These are phyloP conservation scores for Holothuria glaberrima DNA, from an alignment of 35 echinoderm and acorn worm genomes.

Conservation along the genomic window DNA sequence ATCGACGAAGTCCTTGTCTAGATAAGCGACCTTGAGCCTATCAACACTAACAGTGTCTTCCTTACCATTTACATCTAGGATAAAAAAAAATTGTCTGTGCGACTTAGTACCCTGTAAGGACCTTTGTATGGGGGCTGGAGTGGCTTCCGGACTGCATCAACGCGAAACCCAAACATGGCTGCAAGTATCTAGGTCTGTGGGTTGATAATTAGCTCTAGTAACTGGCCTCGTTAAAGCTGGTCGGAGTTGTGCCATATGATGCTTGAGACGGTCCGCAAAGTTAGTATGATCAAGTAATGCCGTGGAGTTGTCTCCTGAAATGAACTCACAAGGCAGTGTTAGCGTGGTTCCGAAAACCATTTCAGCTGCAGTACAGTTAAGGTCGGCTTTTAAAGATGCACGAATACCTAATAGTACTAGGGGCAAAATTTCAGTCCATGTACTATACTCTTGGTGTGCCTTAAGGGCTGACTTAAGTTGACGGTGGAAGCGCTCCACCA, in stretches of 20 bases:
- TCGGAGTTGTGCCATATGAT: slow-evolving; percentile 10
- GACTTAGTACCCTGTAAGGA: slow-evolving; percentile 50
- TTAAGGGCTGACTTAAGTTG: slow-evolving; percentile 72
- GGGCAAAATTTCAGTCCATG: slow-evolving; percentile 58
- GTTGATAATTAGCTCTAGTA: not conserved
- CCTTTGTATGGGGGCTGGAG: slow-evolving; percentile 62
- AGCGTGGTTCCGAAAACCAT: slow-evolving; percentile 68
- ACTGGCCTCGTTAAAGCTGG: not conserved
- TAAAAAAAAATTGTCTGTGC: slow-evolving; percentile 57
- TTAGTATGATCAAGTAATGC: not conserved
- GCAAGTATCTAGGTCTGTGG: slow-evolving; percentile 26
- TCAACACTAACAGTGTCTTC: slow-evolving; percentile 55
- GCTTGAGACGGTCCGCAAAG: slow-evolving; percentile 7
- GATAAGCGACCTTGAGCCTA: slow-evolving; percentile 47
- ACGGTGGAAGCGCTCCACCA: slow-evolving; percentile 34
- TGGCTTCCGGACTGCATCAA: slow-evolving; percentile 59
- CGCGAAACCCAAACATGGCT: slow-evolving; percentile 68
- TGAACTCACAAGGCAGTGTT: slow-evolving; percentile 59
- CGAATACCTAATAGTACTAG: slow-evolving; percentile 60
- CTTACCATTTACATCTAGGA: not conserved
- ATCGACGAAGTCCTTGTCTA: not conserved
- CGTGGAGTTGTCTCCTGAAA: not conserved
- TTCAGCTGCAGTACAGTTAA: slow-evolving; percentile 51
- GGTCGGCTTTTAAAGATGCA: slow-evolving; percentile 49
- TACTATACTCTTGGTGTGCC: not conserved